Conservation (phyloP, 2,888 invertebrate species). For the Oegoconia quadripuncta region DNA sequence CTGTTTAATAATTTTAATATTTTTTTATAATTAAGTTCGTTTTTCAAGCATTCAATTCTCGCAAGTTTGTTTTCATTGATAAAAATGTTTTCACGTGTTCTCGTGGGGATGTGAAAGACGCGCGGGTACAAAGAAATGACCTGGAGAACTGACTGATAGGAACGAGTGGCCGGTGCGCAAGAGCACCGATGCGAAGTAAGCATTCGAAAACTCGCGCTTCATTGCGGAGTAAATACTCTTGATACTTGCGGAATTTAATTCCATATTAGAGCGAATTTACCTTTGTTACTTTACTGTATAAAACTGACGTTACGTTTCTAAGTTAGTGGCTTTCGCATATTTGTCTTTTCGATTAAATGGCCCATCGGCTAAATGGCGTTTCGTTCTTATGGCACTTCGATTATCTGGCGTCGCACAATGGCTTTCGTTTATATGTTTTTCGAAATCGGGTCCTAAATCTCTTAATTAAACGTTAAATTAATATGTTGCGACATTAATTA, state of each 20-base stretch:
- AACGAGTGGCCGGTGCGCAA: conserved; percentile 34
- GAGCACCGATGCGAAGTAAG: conserved; percentile 40
- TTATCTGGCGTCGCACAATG: no score
- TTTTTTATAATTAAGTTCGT: conserved; percentile 1
- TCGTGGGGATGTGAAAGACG: conserved; percentile 23
- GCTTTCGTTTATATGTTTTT: no score
- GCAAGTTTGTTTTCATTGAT: conserved; percentile 5
- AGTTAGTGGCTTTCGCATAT: no score
- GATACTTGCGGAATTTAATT: conserved; percentile 28
- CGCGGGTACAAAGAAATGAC: conserved; percentile 45
- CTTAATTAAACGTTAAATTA: no score
- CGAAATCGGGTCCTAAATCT: no score
- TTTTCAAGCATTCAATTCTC: not conserved
- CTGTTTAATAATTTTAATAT: not conserved
- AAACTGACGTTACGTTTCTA: no score
- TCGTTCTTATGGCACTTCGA: no score
- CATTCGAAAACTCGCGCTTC: conserved; percentile 42
- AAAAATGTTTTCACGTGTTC: not conserved
- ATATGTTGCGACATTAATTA: no score
- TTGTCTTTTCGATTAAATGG: no score
- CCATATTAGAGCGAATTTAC: no score
- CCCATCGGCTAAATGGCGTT: no score
- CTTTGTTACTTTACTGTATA: no score
- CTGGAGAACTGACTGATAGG: conserved; percentile 59
- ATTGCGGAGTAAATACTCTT: conserved; percentile 22